These are phyloP conservation scores for Anoplophora glabripennis DNA, from an alignment of 1,140 invertebrate species.

Conservation along the genomic window DNA sequence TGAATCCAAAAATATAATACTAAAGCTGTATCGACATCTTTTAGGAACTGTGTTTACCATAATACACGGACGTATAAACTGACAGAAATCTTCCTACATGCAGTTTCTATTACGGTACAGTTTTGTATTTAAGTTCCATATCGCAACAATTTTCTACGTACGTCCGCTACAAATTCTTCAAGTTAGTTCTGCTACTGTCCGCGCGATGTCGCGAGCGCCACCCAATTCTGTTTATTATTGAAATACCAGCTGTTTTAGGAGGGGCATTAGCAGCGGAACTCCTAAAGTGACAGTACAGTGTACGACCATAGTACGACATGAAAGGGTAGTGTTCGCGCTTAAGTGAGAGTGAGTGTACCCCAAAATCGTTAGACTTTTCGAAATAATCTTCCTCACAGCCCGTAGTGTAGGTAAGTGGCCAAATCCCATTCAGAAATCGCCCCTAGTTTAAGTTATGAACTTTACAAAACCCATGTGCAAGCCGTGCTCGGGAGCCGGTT, in stretches of 20 bases:
- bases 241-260: slow-evolving; percentile 24
- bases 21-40: no score
- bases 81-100: no score
- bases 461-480: slow-evolving; percentile 11
- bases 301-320: slow-evolving; percentile 27
- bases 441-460: slow-evolving; percentile 21
- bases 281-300: slow-evolving; percentile 28
- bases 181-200: neutral
- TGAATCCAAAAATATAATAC: no score
- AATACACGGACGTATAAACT: no score
- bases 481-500: slow-evolving; percentile 17
- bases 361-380: slow-evolving; percentile 8
- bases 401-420: slow-evolving; percentile 12
- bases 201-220: slow-evolving; percentile 3
- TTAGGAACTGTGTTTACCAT: no score
- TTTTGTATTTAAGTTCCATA: no score
- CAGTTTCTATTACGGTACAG: no score
- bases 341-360: slow-evolving; percentile 19
- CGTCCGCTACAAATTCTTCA: no score
- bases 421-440: neutral
- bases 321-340: slow-evolving; percentile 27
- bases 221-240: neutral
- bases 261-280: slow-evolving; percentile 23
- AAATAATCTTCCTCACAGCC: slow-evolving; percentile 10
- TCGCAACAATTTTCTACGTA: no score